Evolutionary conservation across 2,113 vertebrate species (phyloP).

Genomic region (Rhinogobius similis): DNA sequence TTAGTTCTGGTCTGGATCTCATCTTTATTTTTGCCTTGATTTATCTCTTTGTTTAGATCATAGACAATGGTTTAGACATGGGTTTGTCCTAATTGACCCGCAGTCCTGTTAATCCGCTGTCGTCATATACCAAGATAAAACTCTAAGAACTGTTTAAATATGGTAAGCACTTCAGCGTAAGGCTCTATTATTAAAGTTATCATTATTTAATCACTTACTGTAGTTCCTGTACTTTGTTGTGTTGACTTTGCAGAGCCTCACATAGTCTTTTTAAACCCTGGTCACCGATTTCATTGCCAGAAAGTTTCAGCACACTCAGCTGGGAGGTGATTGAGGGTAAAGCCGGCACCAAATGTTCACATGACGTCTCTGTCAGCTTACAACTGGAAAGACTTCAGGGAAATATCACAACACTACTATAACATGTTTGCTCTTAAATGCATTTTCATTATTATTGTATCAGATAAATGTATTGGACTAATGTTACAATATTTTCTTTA

Average conservation of each 20-base stretch:
- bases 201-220: constrained; percentile 38
- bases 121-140: no score
- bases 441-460: no score
- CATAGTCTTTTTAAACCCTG: constrained; percentile 61
- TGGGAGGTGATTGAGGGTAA: constrained; percentile 55
- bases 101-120: no score
- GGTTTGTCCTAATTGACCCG: no score
- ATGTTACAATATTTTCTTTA: no score
- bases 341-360: constrained; percentile 52
- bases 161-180: background rate
- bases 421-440: no score
- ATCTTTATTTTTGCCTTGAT: no score
- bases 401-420: constrained; percentile 8
- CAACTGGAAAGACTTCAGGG: constrained; percentile 47
- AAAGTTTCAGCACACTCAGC: constrained; percentile 54
- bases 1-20: background rate
- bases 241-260: constrained; percentile 51
- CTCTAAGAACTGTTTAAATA: no score
- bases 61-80: no score
- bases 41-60: no score
- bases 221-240: constrained; percentile 66
- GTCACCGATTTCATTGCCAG: constrained; percentile 54
- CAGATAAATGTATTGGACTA: no score
- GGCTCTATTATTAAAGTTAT: background rate
- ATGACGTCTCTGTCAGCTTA: constrained; percentile 42